Percentiles rank a stretch among this genome's conserved stretches.
Evolutionary conservation across 2,888 invertebrate genomes (phyloP).

Genomic region (Coenonympha glycerion): DNA sequence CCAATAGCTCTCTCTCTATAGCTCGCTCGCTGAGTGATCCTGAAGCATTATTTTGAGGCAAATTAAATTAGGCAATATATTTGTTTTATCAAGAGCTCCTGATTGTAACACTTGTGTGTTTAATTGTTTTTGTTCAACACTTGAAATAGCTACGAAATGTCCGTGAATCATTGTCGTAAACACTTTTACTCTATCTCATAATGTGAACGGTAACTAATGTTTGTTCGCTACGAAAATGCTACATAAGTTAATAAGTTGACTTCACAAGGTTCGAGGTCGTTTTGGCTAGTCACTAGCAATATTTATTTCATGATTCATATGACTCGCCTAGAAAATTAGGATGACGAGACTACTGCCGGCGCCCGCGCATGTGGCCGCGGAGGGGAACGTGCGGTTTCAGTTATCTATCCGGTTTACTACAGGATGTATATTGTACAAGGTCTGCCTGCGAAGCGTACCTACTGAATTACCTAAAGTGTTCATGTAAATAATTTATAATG

Average conservation of each 20-base stretch:
- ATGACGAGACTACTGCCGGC: slow-evolving; percentile 19
- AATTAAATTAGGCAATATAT: too few relatives aligned
- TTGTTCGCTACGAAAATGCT: slow-evolving; percentile 39
- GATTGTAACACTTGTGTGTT: not conserved
- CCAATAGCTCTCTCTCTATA: too few relatives aligned
- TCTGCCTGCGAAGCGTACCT: too few relatives aligned
- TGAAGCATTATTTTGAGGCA: too few relatives aligned
- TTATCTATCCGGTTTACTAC: not conserved
- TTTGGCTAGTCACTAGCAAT: slow-evolving; percentile 31
- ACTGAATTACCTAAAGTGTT: too few relatives aligned
- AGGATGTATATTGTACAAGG: not conserved
- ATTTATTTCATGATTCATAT: slow-evolving; percentile 46
- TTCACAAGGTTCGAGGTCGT: slow-evolving; percentile 41
- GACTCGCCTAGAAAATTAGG: slow-evolving; percentile 28
- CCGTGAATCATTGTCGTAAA: slow-evolving; percentile 15
- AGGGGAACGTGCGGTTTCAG: slow-evolving; percentile 4
- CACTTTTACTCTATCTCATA: slow-evolving; percentile 38
- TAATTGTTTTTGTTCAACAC: slow-evolving; percentile 7
- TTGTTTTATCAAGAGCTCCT: too few relatives aligned
- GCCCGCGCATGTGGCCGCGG: slow-evolving; percentile 17
- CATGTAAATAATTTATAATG: too few relatives aligned
- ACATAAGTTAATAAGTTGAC: slow-evolving; percentile 37
- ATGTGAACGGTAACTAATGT: slow-evolving; percentile 36
- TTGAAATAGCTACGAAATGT: slow-evolving; percentile 3
- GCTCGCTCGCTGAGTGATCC: too few relatives aligned